Percentiles rank a stretch among this genome's conserved stretches.
phyloP scores from a whole-genome alignment of 1,140 invertebrate genomes.

The Agrypnia vestita region DNA sequence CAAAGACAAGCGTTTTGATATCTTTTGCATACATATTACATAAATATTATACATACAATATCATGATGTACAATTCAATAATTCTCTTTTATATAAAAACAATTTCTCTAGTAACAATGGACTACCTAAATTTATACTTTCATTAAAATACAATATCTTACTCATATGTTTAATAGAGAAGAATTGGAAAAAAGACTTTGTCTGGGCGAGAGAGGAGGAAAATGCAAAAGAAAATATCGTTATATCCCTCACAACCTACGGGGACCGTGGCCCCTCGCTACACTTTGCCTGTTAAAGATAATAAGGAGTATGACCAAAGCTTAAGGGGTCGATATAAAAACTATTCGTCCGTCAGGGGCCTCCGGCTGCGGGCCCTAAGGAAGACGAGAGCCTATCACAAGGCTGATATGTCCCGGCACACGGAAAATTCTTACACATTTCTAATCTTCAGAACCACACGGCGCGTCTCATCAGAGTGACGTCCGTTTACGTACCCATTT shows the following conservation, averaged over 20 bases:
- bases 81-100: slow-evolving; percentile 58
- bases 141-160: slow-evolving; percentile 52
- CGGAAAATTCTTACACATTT: slow-evolving; percentile 17
- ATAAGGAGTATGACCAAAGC: slow-evolving; percentile 39
- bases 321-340: slow-evolving; percentile 48
- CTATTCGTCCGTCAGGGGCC: slow-evolving; percentile 39
- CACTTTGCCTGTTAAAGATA: slow-evolving; percentile 17
- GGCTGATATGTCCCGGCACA: slow-evolving; percentile 45
- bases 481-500: too few species aligned
- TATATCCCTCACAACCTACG: slow-evolving; percentile 59
- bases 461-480: too few species aligned
- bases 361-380: slow-evolving; percentile 31
- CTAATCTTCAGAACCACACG: background rate
- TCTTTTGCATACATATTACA: slow-evolving; percentile 21
- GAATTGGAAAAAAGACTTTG: slow-evolving; percentile 57
- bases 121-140: slow-evolving; percentile 56
- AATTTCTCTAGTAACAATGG: slow-evolving; percentile 61
- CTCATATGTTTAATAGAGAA: slow-evolving; percentile 56
- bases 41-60: slow-evolving; percentile 41
- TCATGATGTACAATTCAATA: slow-evolving; percentile 44
- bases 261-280: slow-evolving; percentile 7
- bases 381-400: slow-evolving; percentile 41
- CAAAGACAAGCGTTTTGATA: slow-evolving; percentile 9
- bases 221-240: slow-evolving; percentile 57
- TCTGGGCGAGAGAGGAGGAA: slow-evolving; percentile 55